These are phyloP conservation scores for Trachymyrmex cornetzi DNA, from an alignment of 1,140 invertebrate species.

Conservation along the genomic window DNA sequence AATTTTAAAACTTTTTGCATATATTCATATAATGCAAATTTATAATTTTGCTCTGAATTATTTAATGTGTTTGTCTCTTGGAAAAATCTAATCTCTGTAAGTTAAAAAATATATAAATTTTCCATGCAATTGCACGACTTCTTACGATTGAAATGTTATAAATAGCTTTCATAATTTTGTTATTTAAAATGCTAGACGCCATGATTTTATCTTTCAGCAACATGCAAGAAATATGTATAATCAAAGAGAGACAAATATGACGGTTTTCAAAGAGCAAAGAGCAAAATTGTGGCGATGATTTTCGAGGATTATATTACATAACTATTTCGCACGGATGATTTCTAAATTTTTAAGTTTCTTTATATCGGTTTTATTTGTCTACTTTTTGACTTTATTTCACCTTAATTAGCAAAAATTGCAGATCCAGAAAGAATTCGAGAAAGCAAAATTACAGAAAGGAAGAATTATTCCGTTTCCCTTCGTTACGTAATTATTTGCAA, in stretches of 20 bases:
- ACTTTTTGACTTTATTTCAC: not conserved
- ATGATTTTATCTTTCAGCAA: too few relatives aligned
- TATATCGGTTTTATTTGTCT: not conserved
- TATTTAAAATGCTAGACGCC: too few relatives aligned
- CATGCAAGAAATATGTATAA: not conserved
- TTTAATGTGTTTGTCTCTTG: too few relatives aligned
- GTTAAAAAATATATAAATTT: too few relatives aligned
- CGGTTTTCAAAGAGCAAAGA: not conserved
- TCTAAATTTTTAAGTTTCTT: constrained; percentile 17
- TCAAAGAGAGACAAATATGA: not conserved
- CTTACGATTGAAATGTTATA: not conserved
- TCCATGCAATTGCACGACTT: too few relatives aligned
- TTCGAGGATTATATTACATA: not conserved
- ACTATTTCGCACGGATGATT: constrained; percentile 22
- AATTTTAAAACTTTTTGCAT: not conserved
- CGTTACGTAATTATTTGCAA: not conserved
- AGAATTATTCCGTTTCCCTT: not conserved
- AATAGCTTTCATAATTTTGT: too few relatives aligned
- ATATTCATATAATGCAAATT: not conserved
- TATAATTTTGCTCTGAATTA: too few relatives aligned
- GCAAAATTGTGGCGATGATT: not conserved
- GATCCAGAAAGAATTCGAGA: constrained; percentile 11
- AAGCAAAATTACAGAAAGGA: constrained; percentile 32
- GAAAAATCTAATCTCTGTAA: too few relatives aligned
- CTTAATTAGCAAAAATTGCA: constrained; percentile 49